Conservation (phyloP, 1,140 invertebrate genomes). For the Trachelipus rathkii region DNA sequence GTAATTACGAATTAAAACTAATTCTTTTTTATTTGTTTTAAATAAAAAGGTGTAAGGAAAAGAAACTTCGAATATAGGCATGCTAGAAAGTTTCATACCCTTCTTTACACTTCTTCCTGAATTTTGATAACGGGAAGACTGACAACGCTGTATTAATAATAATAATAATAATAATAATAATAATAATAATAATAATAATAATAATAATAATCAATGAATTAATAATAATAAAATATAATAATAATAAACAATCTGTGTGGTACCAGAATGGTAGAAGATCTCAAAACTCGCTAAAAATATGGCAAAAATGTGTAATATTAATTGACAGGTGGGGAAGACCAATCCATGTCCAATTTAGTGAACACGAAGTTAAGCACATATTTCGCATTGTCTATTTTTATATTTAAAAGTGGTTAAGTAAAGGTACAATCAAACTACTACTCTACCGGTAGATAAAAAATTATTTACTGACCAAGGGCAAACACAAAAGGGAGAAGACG, state of each 20-base stretch:
- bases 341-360: too few species aligned
- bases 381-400: too few species aligned
- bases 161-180: not conserved
- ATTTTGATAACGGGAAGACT: not conserved
- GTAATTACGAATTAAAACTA: not conserved
- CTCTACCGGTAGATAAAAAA: too few species aligned
- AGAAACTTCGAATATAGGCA: not conserved
- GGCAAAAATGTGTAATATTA: not conserved
- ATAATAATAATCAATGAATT: not conserved
- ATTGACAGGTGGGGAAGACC: not conserved
- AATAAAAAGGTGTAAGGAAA: not conserved
- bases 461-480: too few species aligned
- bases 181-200: slow-evolving; percentile 10
- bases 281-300: not conserved
- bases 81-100: not conserved
- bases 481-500: too few species aligned
- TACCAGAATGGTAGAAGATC: too few species aligned
- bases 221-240: not conserved
- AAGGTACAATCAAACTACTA: too few species aligned
- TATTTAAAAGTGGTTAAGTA: too few species aligned
- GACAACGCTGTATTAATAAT: not conserved
- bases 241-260: not conserved
- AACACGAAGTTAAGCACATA: too few species aligned
- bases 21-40: not conserved
- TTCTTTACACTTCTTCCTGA: not conserved